Evolutionary conservation across 2,797 vertebrate species (phyloP).

Genomic region (Poeciliopsis gracilis): DNA sequence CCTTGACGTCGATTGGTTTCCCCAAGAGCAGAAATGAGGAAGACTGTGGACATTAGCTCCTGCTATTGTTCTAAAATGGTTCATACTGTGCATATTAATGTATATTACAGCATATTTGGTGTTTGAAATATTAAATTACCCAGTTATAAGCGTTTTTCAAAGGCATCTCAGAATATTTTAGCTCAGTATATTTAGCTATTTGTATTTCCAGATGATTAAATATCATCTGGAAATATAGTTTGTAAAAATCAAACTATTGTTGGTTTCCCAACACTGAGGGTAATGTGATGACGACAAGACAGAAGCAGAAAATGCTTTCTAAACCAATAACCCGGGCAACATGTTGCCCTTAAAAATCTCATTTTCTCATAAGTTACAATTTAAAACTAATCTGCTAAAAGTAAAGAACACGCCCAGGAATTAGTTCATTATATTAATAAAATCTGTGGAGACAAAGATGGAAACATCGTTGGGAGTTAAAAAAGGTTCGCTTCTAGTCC

Average conservation of each 20-base stretch:
- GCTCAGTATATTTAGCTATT: too few species aligned
- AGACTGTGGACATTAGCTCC: too few species aligned
- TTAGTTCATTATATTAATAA: background rate
- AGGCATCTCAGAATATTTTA: too few species aligned
- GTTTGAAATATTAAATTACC: too few species aligned
- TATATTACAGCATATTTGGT: too few species aligned
- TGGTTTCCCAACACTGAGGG: background rate
- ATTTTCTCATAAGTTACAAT: background rate
- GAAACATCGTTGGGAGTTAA: slow-evolving; percentile 14
- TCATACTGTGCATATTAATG: too few species aligned
- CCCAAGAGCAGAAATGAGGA: too few species aligned
- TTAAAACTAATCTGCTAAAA: background rate
- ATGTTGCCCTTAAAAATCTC: background rate
- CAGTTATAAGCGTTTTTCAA: too few species aligned
- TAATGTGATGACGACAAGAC: background rate
- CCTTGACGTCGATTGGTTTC: too few species aligned
- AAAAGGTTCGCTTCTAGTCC: slow-evolving; percentile 47
- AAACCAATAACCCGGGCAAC: background rate
- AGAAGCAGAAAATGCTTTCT: background rate
- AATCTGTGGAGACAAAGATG: background rate
- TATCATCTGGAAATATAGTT: too few species aligned
- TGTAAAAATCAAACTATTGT: background rate
- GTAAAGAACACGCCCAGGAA: background rate
- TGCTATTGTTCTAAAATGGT: too few species aligned
- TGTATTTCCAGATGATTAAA: too few species aligned